A percentile compares a stretch with the other conserved stretches of the same genome.
These are phyloP conservation scores for Gonocerus acuteangulatus DNA, from an alignment of 2,888 invertebrate species.

Conservation along the genomic window DNA sequence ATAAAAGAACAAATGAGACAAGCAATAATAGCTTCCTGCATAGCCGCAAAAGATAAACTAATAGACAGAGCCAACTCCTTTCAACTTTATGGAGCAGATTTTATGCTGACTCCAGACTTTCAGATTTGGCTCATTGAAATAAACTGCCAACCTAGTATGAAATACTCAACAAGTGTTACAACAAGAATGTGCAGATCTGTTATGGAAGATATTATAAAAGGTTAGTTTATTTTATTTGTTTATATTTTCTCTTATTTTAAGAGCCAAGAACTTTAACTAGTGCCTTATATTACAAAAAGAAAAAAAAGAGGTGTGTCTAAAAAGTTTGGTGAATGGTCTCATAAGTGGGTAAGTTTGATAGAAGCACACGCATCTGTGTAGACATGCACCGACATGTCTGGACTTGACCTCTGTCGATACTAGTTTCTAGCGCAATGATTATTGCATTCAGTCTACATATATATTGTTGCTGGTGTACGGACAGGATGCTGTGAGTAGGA, in stretches of 20 bases:
- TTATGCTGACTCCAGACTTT: slow-evolving; percentile 76
- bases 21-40: slow-evolving; percentile 66
- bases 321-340: neutral
- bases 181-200: slow-evolving; percentile 77
- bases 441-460: too few relatives aligned
- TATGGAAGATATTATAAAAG: slow-evolving; percentile 85
- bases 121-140: slow-evolving; percentile 91
- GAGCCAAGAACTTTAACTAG: too few relatives aligned
- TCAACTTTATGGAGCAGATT: slow-evolving; percentile 82
- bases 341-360: too few relatives aligned
- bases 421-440: too few relatives aligned
- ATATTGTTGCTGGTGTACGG: too few relatives aligned
- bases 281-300: neutral
- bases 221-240: slow-evolving; percentile 46
- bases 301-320: neutral
- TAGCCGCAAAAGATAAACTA: slow-evolving; percentile 80
- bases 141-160: slow-evolving; percentile 87
- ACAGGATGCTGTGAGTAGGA: too few relatives aligned
- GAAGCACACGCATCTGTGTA: too few relatives aligned
- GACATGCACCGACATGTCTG: too few relatives aligned
- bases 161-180: slow-evolving; percentile 83
- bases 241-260: neutral
- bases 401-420: too few relatives aligned
- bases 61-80: slow-evolving; percentile 75
- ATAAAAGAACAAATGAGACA: slow-evolving; percentile 79